Conservation (phyloP, 2,888 invertebrate species). For the Meandrusa payeni region DNA sequence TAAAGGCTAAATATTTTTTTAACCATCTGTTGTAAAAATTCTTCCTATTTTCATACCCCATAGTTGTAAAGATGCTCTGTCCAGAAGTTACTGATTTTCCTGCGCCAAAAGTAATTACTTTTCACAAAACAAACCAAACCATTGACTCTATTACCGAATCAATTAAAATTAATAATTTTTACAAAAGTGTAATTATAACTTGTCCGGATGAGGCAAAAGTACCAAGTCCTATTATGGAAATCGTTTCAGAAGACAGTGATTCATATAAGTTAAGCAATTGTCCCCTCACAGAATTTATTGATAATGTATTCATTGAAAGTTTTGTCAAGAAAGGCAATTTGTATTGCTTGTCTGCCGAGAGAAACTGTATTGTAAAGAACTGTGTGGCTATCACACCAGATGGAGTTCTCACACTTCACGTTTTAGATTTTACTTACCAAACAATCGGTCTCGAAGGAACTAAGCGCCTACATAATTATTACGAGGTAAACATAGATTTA, state of each 20-base stretch:
- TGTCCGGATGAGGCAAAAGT: constrained; percentile 61
- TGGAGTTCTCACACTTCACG: constrained; percentile 53
- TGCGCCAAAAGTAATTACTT: constrained; percentile 53
- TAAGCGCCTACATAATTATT: constrained; percentile 53
- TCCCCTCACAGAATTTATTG: constrained; percentile 51
- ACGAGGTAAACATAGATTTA: constrained; percentile 56
- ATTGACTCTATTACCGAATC: constrained; percentile 38
- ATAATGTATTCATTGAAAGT: constrained; percentile 55
- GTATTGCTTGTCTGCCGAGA: constrained; percentile 50
- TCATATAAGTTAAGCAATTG: constrained; percentile 56
- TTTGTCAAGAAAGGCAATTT: constrained; percentile 59
- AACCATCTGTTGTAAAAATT: no score
- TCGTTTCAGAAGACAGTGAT: constrained; percentile 54
- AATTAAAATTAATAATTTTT: constrained; percentile 56
- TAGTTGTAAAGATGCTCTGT: constrained; percentile 48
- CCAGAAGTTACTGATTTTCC: constrained; percentile 66
- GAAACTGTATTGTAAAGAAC: constrained; percentile 59
- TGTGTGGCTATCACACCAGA: constrained; percentile 62
- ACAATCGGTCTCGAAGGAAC: constrained; percentile 65
- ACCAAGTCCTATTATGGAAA: constrained; percentile 48
- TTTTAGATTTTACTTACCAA: constrained; percentile 56
- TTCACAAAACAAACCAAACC: constrained; percentile 39
- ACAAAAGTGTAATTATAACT: constrained; percentile 60
- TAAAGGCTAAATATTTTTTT: no score
- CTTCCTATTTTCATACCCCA: background rate